Percentiles rank a stretch among this genome's conserved stretches.
phyloP scores from a whole-genome alignment of 2,113 vertebrate genomes.

The Callaeas wilsoni region DNA sequence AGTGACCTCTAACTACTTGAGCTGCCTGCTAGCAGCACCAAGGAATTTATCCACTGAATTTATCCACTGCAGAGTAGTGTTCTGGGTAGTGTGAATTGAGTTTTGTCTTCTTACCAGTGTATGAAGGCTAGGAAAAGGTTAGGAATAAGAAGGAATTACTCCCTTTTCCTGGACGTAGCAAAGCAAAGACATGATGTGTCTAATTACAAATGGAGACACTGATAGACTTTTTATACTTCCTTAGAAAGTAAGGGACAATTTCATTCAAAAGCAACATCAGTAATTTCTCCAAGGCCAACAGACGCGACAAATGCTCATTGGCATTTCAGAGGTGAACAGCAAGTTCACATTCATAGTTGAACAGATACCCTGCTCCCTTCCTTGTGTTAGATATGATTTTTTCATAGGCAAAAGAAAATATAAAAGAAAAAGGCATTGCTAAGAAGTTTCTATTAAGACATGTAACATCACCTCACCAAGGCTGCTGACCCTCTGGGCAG shows the following conservation, averaged over 20 bases:
- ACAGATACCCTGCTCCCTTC: not conserved
- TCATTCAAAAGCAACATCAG: not conserved
- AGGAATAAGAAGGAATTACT: not conserved
- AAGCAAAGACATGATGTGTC: not conserved
- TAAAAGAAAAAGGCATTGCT: not conserved
- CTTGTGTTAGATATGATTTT: not conserved
- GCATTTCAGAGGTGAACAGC: constrained; percentile 51
- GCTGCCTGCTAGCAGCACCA: not conserved
- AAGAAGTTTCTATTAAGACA: not conserved
- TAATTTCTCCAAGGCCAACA: constrained; percentile 23
- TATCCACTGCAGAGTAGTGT: not conserved
- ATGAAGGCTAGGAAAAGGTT: not conserved
- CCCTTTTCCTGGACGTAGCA: not conserved
- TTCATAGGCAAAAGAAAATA: not conserved
- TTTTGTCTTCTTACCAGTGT: not conserved
- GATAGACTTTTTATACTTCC: not conserved
- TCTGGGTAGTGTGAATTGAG: not conserved
- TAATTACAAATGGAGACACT: not conserved
- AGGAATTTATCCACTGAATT: not conserved
- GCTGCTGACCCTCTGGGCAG: not conserved
- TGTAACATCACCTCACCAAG: not conserved
- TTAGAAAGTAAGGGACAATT: not conserved
- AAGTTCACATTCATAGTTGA: constrained; percentile 4
- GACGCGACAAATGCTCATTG: constrained; percentile 48
- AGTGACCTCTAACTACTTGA: not conserved